Evolutionary conservation across 2,888 invertebrate genomes (phyloP).

Genomic region (Diadegma fenestrale): DNA sequence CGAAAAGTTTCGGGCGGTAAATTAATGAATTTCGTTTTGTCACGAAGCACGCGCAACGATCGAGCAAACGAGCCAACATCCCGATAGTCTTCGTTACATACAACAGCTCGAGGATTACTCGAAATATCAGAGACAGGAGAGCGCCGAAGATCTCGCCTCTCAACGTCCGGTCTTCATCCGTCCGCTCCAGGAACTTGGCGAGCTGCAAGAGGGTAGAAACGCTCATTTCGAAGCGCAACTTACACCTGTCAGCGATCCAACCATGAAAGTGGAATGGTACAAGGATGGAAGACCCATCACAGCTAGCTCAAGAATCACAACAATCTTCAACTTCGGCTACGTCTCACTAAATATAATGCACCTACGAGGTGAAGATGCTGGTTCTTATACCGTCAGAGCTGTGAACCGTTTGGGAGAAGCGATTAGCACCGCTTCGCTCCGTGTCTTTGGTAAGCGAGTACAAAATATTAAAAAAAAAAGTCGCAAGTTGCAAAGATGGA

Average conservation of each 20-base stretch:
- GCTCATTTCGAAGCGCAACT: conserved; percentile 97
- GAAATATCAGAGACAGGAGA: conserved; percentile 93
- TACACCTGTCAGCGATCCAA: conserved; percentile 96
- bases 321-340: conserved; percentile 99
- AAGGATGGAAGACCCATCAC: conserved; percentile 97
- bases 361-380: conserved; percentile 99
- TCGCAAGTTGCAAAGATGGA: not conserved
- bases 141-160: conserved; percentile 92
- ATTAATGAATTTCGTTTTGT: not conserved
- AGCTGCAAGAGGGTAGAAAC: conserved; percentile 95
- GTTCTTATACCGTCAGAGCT: conserved; percentile 96
- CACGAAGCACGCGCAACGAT: conserved; percentile 90
- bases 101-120: conserved; percentile 96
- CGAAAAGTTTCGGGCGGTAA: not conserved
- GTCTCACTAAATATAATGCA: conserved; percentile 99
- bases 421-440: conserved; percentile 92
- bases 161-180: conserved; percentile 95
- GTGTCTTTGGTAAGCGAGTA: conserved; percentile 87
- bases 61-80: conserved; percentile 95
- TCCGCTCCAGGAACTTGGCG: conserved; percentile 93
- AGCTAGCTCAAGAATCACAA: conserved; percentile 98
- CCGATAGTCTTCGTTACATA: conserved; percentile 95
- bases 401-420: conserved; percentile 96
- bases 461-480: not conserved
- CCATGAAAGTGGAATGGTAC: conserved; percentile 98